Evolutionary conservation across 2,888 invertebrate genomes (phyloP).

Genomic region (Pyrochroa serraticornis): DNA sequence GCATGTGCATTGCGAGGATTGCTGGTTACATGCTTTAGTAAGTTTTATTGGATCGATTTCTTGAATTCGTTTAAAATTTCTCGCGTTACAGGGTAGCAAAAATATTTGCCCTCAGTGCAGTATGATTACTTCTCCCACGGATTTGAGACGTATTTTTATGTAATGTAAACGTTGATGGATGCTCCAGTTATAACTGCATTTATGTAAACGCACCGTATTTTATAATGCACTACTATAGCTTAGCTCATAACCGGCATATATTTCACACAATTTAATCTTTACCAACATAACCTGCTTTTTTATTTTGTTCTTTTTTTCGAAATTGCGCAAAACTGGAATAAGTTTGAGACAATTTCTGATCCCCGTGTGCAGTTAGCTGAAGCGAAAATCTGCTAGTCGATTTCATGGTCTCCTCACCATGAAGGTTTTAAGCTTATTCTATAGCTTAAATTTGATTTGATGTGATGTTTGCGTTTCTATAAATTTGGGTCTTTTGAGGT

Average conservation of each 20-base stretch:
- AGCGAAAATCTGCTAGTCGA: conserved; percentile 5
- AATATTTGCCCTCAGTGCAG: conserved; percentile 95
- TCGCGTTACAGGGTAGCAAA: conserved; percentile 73
- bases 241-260: conserved; percentile 30
- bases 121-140: conserved; percentile 87
- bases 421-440: background rate
- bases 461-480: conserved; percentile 5
- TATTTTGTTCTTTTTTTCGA: conserved; percentile 4
- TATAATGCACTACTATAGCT: conserved; percentile 34
- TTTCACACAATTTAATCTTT: conserved; percentile 20
- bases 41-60: conserved; percentile 33
- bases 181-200: conserved; percentile 22
- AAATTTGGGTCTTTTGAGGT: background rate
- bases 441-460: background rate
- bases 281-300: conserved; percentile 24
- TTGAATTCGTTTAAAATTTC: background rate
- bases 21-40: conserved; percentile 72
- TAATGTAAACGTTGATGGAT: conserved; percentile 56
- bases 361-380: background rate
- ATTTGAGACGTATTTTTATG: conserved; percentile 88
- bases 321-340: background rate
- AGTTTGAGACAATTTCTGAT: conserved; percentile 12
- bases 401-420: background rate
- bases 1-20: conserved; percentile 74
- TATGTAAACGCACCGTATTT: conserved; percentile 32